A percentile compares a stretch with the other conserved stretches of the same genome.
Conservation (phyloP, 2,113 vertebrate species). For the Tachuris rubrigastra region DNA sequence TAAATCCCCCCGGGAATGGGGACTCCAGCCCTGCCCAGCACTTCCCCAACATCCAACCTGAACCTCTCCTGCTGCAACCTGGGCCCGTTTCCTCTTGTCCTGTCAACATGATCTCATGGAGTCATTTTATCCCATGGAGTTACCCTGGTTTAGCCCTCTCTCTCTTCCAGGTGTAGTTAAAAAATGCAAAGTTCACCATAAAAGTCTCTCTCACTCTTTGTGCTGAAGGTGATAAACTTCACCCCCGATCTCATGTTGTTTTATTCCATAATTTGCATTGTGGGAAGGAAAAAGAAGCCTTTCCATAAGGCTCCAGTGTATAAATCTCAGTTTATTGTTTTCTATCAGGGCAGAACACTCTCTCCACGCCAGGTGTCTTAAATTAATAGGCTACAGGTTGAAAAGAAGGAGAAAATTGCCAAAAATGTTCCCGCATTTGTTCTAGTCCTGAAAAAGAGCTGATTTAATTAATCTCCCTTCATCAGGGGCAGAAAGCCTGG, state of each 20-base stretch:
- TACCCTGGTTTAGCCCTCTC: not conserved
- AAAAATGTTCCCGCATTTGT: constrained; percentile 19
- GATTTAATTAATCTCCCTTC: constrained; percentile 68
- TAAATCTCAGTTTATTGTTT: constrained; percentile 48
- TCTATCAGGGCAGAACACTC: constrained; percentile 4
- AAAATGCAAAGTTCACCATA: not conserved
- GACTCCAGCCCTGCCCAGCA: not conserved
- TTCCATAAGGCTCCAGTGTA: not conserved
- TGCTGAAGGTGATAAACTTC: not conserved
- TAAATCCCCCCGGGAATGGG: not conserved
- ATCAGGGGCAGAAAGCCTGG: constrained; percentile 29
- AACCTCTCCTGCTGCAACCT: not conserved
- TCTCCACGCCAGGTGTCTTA: not conserved
- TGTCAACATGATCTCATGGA: not conserved
- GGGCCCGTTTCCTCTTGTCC: not conserved
- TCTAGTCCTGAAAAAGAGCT: constrained; percentile 23
- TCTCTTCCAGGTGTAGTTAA: not conserved
- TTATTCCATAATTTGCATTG: constrained; percentile 31
- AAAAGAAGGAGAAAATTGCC: constrained; percentile 28
- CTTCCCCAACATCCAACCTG: not conserved
- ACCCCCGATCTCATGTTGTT: not conserved
- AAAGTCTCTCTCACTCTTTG: not conserved
- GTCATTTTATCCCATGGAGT: not conserved
- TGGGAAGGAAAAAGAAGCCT: not conserved
- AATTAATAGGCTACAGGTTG: not conserved